These are phyloP conservation scores for Trissoscelio sp. DNA, from an alignment of 2,888 invertebrate genomes.

Conservation along the genomic window DNA sequence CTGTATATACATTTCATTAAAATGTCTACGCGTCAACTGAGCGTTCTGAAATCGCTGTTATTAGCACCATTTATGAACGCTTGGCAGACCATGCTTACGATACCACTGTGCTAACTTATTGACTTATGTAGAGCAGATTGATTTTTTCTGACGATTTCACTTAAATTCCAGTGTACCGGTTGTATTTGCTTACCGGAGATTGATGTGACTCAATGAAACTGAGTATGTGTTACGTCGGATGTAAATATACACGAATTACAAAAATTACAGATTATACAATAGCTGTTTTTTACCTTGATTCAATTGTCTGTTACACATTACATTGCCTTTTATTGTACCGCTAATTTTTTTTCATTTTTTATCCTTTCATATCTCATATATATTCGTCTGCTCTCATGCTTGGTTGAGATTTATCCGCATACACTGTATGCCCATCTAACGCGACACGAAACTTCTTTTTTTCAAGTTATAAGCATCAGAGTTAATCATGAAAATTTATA, in stretches of 20 bases:
- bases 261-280: neutral
- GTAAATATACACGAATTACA: neutral
- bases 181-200: slow-evolving; percentile 34
- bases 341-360: too few species aligned
- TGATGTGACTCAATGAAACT: slow-evolving; percentile 19
- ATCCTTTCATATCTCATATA: slow-evolving; percentile 11
- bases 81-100: slow-evolving; percentile 41
- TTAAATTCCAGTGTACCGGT: slow-evolving; percentile 31
- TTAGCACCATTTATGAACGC: slow-evolving; percentile 64
- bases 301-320: neutral
- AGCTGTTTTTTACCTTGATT: neutral
- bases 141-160: slow-evolving; percentile 60
- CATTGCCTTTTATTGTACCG: neutral
- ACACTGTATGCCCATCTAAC: slow-evolving; percentile 3
- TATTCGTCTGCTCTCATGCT: slow-evolving; percentile 19
- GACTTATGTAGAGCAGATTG: slow-evolving; percentile 60
- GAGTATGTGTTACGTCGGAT: slow-evolving; percentile 20
- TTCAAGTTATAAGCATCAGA: neutral
- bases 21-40: slow-evolving; percentile 49
- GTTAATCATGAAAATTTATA: slow-evolving; percentile 24
- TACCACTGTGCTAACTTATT: slow-evolving; percentile 43
- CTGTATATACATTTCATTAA: slow-evolving; percentile 49
- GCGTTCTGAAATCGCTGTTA: slow-evolving; percentile 48
- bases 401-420: slow-evolving; percentile 4
- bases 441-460: slow-evolving; percentile 1